These are phyloP conservation scores for Brachionus koreanus DNA, from an alignment of 1,140 invertebrate species.

Conservation along the genomic window DNA sequence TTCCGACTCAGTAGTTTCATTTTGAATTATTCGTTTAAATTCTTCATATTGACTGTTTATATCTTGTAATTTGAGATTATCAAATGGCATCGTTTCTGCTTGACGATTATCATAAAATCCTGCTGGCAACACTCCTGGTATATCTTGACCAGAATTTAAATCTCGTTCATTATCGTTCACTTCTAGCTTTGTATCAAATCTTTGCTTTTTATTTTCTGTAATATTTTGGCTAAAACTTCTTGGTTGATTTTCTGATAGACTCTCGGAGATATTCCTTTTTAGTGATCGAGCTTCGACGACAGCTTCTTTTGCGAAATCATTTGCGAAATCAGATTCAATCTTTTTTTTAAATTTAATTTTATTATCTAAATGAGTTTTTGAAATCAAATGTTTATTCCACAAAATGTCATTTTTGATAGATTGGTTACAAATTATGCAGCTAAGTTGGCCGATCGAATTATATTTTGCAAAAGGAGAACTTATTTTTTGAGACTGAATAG, in stretches of 20 bases:
- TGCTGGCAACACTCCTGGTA: neutral
- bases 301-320: neutral
- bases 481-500: neutral
- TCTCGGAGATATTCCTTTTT: neutral
- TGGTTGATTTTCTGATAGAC: neutral
- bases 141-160: neutral
- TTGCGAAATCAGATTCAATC: neutral
- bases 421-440: conserved; percentile 33
- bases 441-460: conserved; percentile 27
- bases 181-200: neutral
- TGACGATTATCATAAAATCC: conserved; percentile 36
- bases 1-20: neutral
- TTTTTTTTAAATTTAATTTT: conserved; percentile 41
- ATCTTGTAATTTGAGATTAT: neutral
- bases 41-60: conserved; percentile 29
- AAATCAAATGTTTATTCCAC: conserved; percentile 27
- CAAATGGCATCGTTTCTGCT: neutral
- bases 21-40: conserved; percentile 41
- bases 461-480: conserved; percentile 33
- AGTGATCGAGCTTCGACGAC: neutral
- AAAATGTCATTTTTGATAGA: neutral
- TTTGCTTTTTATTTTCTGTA: neutral
- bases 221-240: neutral
- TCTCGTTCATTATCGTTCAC: neutral
- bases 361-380: conserved; percentile 26